Evolutionary conservation across 2,113 vertebrate species (phyloP).

Genomic region (Proteles cristata): DNA sequence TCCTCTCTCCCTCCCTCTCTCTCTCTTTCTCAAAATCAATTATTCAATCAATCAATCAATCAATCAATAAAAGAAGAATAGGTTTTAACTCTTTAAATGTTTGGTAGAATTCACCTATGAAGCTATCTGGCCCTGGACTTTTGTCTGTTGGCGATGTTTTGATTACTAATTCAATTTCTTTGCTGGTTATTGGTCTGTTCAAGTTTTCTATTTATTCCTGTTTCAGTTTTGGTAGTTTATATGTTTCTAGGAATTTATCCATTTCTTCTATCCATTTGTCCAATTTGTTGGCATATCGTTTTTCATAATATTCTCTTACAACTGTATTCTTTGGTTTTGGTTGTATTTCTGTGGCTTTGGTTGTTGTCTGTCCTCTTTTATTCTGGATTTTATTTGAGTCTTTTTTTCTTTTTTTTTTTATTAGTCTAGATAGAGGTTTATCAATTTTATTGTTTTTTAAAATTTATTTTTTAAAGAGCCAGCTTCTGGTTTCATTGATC

Average conservation of each 20-base stretch:
- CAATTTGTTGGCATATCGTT: neutral
- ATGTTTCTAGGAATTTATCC: neutral
- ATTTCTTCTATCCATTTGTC: neutral
- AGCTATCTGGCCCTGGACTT: neutral
- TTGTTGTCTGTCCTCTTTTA: neutral
- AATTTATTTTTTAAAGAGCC: neutral
- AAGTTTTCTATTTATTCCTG: neutral
- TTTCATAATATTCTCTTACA: neutral
- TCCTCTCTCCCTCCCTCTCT: too few relatives aligned
- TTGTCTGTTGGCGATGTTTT: neutral
- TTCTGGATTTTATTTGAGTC: neutral
- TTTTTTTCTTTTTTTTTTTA: neutral
- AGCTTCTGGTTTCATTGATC: neutral
- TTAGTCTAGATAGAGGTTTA: neutral
- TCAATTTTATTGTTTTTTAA: neutral
- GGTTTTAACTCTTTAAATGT: neutral
- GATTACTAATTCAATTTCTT: neutral
- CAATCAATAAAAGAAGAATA: neutral
- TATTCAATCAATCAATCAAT: too few relatives aligned
- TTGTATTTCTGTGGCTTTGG: neutral
- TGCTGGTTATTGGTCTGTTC: neutral
- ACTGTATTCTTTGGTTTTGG: neutral
- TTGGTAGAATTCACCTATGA: neutral
- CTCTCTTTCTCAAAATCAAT: too few relatives aligned
- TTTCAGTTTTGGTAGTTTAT: neutral